Evolutionary conservation across 2,113 vertebrate genomes (phyloP).

Genomic region (Acanthisitta chloris): DNA sequence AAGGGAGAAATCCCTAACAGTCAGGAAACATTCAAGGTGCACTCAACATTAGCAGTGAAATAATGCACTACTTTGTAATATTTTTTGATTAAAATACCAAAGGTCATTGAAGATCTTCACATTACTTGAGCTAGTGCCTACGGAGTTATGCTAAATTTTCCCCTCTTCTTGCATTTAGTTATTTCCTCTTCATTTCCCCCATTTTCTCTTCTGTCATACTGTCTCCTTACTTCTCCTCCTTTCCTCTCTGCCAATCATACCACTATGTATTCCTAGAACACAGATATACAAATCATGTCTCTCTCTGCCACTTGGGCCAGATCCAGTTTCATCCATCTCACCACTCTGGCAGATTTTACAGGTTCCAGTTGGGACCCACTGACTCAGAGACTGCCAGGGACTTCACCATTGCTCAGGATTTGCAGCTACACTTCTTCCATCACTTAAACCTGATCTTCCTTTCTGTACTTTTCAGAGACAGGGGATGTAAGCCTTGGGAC

Average conservation of each 20-base stretch:
- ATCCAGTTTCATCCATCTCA: neutral
- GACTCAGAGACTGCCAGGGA: neutral
- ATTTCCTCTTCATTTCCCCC: neutral
- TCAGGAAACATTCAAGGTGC: neutral
- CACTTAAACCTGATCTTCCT: neutral
- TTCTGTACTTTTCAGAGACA: neutral
- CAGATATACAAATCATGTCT: accelerated
- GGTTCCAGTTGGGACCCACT: neutral
- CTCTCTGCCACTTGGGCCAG: neutral
- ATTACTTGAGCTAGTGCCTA: neutral
- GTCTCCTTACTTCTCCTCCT: neutral
- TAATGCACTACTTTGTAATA: neutral
- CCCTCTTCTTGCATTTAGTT: neutral
- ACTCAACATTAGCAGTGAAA: neutral
- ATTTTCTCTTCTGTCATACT: neutral
- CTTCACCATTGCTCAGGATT: neutral
- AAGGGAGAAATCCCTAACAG: neutral
- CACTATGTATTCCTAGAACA: neutral
- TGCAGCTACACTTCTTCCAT: neutral
- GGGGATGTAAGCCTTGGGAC: neutral
- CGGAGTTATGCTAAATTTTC: neutral
- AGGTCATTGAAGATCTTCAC: neutral
- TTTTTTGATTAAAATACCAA: neutral
- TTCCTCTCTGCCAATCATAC: neutral
- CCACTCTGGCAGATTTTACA: neutral